Percentiles rank a stretch among this genome's conserved stretches.
Conservation (phyloP, 2,888 invertebrate genomes). For the Lasioglossum oenotherae region DNA sequence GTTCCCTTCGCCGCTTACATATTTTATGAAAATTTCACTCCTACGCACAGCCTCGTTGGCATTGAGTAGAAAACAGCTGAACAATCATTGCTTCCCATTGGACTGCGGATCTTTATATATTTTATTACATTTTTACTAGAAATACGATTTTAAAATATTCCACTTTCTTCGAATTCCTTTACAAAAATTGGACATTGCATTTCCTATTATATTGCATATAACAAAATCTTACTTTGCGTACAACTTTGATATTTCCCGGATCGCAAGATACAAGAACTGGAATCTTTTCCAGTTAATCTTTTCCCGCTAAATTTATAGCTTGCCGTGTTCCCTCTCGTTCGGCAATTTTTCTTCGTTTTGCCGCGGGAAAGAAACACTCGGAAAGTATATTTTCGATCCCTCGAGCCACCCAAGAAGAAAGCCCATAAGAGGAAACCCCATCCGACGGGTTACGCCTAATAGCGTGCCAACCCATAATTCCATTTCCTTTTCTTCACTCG, state of each 20-base stretch:
- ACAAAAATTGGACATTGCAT: too few relatives aligned
- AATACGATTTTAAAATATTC: too few relatives aligned
- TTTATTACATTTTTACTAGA: too few relatives aligned
- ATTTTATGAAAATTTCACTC: constrained; percentile 28
- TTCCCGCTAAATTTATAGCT: neutral
- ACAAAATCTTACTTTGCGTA: neutral
- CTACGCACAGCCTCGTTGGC: neutral
- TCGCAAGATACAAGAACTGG: neutral
- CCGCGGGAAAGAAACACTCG: constrained; percentile 16
- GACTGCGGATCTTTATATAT: too few relatives aligned
- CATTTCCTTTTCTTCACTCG: neutral
- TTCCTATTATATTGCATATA: too few relatives aligned
- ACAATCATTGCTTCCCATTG: neutral
- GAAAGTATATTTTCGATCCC: constrained; percentile 19
- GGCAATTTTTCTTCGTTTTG: constrained; percentile 16
- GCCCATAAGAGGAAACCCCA: constrained; percentile 4
- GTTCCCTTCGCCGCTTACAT: neutral
- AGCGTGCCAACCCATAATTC: constrained; percentile 23
- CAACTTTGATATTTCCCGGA: neutral
- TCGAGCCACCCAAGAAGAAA: constrained; percentile 11
- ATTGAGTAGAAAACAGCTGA: neutral
- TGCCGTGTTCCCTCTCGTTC: neutral
- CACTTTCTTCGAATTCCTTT: too few relatives aligned
- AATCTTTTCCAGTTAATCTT: neutral
- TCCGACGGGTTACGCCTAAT: constrained; percentile 37